Evolutionary conservation across 1,140 invertebrate genomes (phyloP).

Genomic region (Pseudoatta argentina): DNA sequence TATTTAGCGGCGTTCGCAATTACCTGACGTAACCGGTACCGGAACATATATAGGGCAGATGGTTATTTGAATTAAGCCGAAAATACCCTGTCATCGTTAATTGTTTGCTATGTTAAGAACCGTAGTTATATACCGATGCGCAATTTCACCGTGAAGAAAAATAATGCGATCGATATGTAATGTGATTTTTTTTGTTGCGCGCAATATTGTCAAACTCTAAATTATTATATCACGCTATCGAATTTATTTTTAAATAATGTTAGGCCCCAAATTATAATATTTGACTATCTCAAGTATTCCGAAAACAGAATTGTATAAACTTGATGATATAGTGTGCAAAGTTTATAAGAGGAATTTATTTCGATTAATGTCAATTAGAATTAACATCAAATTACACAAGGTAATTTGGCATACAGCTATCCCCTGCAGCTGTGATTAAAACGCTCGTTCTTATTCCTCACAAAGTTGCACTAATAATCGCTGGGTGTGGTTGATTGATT

Average conservation of each 20-base stretch:
- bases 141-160: neutral
- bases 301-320: neutral
- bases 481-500: constrained; percentile 38
- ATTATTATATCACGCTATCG: neutral
- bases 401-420: constrained; percentile 1
- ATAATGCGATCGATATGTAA: neutral
- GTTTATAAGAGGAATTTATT: neutral
- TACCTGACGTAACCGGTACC: constrained; percentile 21
- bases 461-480: constrained; percentile 43
- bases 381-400: neutral
- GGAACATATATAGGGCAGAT: constrained; percentile 19
- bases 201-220: neutral
- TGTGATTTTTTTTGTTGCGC: neutral
- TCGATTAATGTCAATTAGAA: constrained; percentile 31
- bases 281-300: neutral
- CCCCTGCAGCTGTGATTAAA: constrained; percentile 18
- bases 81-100: constrained; percentile 48
- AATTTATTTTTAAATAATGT: neutral
- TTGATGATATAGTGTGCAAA: neutral
- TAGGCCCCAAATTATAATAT: neutral
- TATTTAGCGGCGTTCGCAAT: constrained; percentile 57
- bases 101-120: constrained; percentile 17
- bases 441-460: constrained; percentile 4
- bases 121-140: neutral
- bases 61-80: constrained; percentile 56